Evolutionary conservation across 2,888 invertebrate species (phyloP), one percentile per base, ranked within the genome.

Genomic region (Artemia sp.): DNA sequence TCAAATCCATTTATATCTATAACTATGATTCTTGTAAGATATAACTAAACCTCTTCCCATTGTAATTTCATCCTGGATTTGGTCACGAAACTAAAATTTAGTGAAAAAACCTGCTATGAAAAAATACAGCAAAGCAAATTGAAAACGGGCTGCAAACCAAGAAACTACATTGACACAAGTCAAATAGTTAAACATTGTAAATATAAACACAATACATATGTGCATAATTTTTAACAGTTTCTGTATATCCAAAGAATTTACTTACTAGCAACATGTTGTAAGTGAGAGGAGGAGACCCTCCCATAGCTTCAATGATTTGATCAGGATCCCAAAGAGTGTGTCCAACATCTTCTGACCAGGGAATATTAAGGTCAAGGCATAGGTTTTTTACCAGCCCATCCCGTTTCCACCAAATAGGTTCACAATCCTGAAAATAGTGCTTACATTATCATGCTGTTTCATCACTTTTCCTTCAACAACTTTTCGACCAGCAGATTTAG

Each of bases 291-390:
- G 87, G 85, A 19, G 82, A 82, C 8, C 86, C 87, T 0, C 86
- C 86, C 76, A 88, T 88, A 9, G 84, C 83, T 51, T 82, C 78
- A 66, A 87, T 83, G 10, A 88, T 83, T 52, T 79, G 80, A 51
- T 81, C 80, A 0, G 87, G 87, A 76, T 86, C 82, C 86, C 86
- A 88, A 10, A 88, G 79, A 0, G 87, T 88, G 74, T 87, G 87
- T 0, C 86, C 86, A 4, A 86, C 84, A 74, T 82, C 81, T 75
- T 87, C 87, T 58, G 79, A 76, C 68, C 82, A 82, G 67, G 79
- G 75, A 4, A 87, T 83, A 38, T 81, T 82, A 64, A 81, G 76
- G 71, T 84, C 81, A 1, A 77, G 75, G 74, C 87, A 86, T 19
- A 83, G 76, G 0, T 73, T 68, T 73, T 82, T 83, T 0, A 86